These are phyloP conservation scores for Zonitis immaculata DNA, from an alignment of 2,888 invertebrate species.

Conservation along the genomic window DNA sequence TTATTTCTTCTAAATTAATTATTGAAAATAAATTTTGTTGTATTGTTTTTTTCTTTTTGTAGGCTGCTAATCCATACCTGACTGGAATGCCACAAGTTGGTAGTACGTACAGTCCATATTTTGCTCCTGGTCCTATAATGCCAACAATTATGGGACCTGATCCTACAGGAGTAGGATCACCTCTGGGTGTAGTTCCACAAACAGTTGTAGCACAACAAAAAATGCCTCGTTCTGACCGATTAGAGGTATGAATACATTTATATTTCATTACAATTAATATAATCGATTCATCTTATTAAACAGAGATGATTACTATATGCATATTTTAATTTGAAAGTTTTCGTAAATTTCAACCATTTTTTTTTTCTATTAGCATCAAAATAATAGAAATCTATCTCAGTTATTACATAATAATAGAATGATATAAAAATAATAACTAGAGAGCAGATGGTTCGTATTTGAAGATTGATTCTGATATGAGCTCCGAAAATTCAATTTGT, in stretches of 20 bases:
- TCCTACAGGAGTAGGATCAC: slow-evolving; percentile 74
- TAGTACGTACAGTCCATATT: slow-evolving; percentile 88
- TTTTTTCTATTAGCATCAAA: too few relatives aligned
- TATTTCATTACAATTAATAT: neutral
- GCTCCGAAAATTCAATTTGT: too few relatives aligned
- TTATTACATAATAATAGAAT: too few relatives aligned
- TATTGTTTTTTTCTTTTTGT: slow-evolving; percentile 36
- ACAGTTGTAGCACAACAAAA: slow-evolving; percentile 87
- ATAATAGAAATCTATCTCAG: too few relatives aligned
- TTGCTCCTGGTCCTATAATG: slow-evolving; percentile 83
- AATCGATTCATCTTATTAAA: too few relatives aligned
- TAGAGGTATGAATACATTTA: slow-evolving; percentile 72
- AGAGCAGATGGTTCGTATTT: too few relatives aligned
- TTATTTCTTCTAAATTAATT: too few relatives aligned
- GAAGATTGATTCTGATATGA: too few relatives aligned
- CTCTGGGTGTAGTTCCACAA: slow-evolving; percentile 78
- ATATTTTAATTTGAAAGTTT: too few relatives aligned
- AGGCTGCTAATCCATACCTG: slow-evolving; percentile 90
- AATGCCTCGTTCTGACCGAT: slow-evolving; percentile 89
- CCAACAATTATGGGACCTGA: slow-evolving; percentile 86
- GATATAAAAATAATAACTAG: too few relatives aligned
- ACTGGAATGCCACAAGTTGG: slow-evolving; percentile 85
- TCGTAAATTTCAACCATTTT: too few relatives aligned
- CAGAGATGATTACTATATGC: too few relatives aligned
- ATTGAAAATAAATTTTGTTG: neutral